Evolutionary conservation across 2,888 invertebrate species (phyloP).

Genomic region (Sinopyrophorus schimmeli): DNA sequence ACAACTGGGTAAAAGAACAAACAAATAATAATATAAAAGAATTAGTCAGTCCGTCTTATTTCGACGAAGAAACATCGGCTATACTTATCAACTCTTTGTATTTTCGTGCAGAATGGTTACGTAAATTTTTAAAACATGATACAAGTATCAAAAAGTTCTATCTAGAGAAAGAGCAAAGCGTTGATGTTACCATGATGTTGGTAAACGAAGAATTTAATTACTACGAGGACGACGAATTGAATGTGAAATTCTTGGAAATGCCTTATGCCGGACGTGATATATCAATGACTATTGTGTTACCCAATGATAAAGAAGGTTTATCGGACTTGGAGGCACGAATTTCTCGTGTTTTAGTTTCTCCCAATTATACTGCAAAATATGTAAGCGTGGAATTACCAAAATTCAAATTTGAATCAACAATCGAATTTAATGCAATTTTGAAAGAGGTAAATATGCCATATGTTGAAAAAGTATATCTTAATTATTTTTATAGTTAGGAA

Average conservation of each 20-base stretch:
- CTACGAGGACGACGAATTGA: conserved; percentile 40
- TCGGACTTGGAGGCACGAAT: conserved; percentile 23
- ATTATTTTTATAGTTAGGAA: conserved; percentile 39
- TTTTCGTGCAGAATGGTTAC: conserved; percentile 46
- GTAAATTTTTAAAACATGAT: conserved; percentile 29
- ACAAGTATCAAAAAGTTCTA: conserved; percentile 41
- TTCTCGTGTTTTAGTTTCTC: conserved; percentile 21
- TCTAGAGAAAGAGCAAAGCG: conserved; percentile 27
- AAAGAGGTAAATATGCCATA: conserved; percentile 57
- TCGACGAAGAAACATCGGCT: conserved; percentile 39
- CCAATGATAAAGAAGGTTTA: conserved; percentile 32
- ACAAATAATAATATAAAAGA: conserved; percentile 48
- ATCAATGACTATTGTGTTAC: conserved; percentile 36
- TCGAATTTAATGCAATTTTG: conserved; percentile 61
- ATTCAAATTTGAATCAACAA: conserved; percentile 35
- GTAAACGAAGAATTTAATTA: conserved; percentile 39
- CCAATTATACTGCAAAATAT: conserved; percentile 15
- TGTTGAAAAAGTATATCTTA: not conserved
- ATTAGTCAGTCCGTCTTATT: conserved; percentile 41
- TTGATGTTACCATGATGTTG: conserved; percentile 45
- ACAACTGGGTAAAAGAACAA: conserved; percentile 48
- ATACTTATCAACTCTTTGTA: conserved; percentile 49
- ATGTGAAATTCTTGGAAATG: conserved; percentile 46
- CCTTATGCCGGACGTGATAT: conserved; percentile 38
- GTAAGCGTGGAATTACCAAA: conserved; percentile 36